These are phyloP conservation scores for Neolamprologus modestus DNA, from an alignment of 2,113 vertebrate genomes.

Conservation along the genomic window DNA sequence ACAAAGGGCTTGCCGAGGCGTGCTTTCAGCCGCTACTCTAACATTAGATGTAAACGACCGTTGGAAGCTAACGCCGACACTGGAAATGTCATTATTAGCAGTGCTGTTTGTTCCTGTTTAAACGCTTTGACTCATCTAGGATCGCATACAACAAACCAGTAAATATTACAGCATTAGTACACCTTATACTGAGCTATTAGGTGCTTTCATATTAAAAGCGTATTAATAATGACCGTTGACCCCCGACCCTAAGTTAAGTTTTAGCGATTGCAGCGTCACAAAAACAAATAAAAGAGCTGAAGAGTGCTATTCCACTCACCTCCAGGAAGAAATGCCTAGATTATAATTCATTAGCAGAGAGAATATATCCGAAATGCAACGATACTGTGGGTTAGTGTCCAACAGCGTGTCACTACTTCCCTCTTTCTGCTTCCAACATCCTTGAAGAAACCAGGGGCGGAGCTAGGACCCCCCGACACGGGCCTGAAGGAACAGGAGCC, in stretches of 20 bases:
- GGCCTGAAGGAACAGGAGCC: not conserved
- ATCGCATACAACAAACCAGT: too few relatives aligned
- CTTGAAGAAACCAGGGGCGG: conserved; percentile 29
- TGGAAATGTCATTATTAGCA: not conserved
- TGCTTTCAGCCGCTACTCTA: not conserved
- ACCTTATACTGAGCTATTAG: not conserved
- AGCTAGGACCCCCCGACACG: not conserved
- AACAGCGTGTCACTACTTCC: conserved; percentile 30
- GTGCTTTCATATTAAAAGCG: not conserved
- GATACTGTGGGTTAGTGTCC: not conserved
- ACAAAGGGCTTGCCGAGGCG: conserved; percentile 33
- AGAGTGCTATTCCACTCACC: conserved; percentile 28
- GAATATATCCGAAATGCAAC: not conserved
- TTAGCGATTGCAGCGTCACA: not conserved
- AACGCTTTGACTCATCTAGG: not conserved
- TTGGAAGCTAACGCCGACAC: not conserved
- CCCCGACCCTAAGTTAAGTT: not conserved
- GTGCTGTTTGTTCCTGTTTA: not conserved
- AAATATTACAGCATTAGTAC: not conserved
- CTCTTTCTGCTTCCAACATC: conserved; percentile 43
- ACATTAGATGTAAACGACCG: not conserved
- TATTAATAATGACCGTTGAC: not conserved
- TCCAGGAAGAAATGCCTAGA: not conserved
- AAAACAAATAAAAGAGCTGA: not conserved
- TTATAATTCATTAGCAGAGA: not conserved